Base-by-base conservation (phyloP, 2,113 vertebrate species). In the Aptenodytes forsteri region DNA sequence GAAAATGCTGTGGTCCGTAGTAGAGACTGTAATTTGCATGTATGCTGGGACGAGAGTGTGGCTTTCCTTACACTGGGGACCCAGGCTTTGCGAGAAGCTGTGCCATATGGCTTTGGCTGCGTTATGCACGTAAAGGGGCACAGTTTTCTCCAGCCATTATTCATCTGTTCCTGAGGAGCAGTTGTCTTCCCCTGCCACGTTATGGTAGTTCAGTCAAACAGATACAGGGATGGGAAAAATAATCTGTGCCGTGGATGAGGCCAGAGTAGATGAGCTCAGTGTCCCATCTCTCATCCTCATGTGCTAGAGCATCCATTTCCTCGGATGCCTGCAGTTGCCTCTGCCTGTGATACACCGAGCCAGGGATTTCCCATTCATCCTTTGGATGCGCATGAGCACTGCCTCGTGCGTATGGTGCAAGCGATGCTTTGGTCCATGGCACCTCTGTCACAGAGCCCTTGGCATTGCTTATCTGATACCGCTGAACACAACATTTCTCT, bases 21-120 rank as follows among this genome's bases (percentile, higher is more conserved):
- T 44, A 64, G 80, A 92, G 80, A 72, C 91, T 93, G 83, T 95
- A 96, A 95, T 93, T 97, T 87, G 56, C 17, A 32, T 70, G 76
- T 55, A 7, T 38, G 50, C 59, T 78, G 64, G 83, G 90, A 22
- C 5, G 2, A 38, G 76, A 83, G 19, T 32, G 54, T 79, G 93
- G 80, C 72, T 95, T 94, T 71, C 76, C 72, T 62, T 92, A 36
- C 59, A 18, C 32, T 1, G 2, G 72, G 67, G 72, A 88, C 55
- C 4, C 11, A 62, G 79, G 22, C 71, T 80, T 90, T 84, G 80
- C 11, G 9, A 69, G 80, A 61, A 69, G 29, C 65, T 82, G 42
- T 59, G 76, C 89, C 16, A 2, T 50, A 40, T 56, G 83, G 80
- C 64, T 77, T 83, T 90, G 76, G 29, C 80, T 62, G 36, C 6